Evolutionary conservation across 1,140 invertebrate genomes (phyloP), one percentile per base, ranked within the genome.

Genomic region (Colletes gigas): DNA sequence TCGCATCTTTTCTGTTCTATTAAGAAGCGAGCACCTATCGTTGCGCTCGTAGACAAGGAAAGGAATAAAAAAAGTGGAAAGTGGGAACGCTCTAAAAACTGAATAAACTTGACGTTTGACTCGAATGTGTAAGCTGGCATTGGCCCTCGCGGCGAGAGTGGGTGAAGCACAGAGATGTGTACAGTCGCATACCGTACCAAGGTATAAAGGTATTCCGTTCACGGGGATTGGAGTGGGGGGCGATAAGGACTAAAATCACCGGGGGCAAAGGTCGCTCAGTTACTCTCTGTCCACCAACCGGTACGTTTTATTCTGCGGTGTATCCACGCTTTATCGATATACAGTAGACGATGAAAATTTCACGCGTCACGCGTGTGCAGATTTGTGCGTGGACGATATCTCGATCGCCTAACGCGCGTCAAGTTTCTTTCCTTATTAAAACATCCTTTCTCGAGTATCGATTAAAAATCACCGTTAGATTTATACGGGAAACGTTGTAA

Each of bases 191-290:
- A 55, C 30, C 15, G 82, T 84, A 83, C 62, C 65, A 80, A 68
- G 66, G 72, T 84, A 80, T 67, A 84, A 84, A 86, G 84, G 80
- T 80, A 88, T 88, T 86, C 78, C 73, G 68, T 79, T 79, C 74
- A 82, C 69, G 65, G 67, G 78, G 77, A 65, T 59, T 57, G 74
- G 87, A 83, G 89, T 88, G 89, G 87, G 85, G 17, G 84, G 78
- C 83, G 88, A 90, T 91, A 92, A 92, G 90, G 89, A 88, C 88
- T 90, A 86, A 91, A 92, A 92, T 91, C 88, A 92, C 79, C 86
- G 84, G 90, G 89, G 85, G 88, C 85, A 90, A 92, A 91, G 91
- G 89, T 93, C 86, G 87, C 88, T 90, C 92, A 91, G 92, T 92
- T 88, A 86, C 87, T 88, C 87, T 88, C 83, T 88, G 83, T 88